Percentiles rank a stretch among this genome's conserved stretches.
Evolutionary conservation across 1,140 invertebrate genomes (phyloP).

Genomic region (Eciton burchellii): DNA sequence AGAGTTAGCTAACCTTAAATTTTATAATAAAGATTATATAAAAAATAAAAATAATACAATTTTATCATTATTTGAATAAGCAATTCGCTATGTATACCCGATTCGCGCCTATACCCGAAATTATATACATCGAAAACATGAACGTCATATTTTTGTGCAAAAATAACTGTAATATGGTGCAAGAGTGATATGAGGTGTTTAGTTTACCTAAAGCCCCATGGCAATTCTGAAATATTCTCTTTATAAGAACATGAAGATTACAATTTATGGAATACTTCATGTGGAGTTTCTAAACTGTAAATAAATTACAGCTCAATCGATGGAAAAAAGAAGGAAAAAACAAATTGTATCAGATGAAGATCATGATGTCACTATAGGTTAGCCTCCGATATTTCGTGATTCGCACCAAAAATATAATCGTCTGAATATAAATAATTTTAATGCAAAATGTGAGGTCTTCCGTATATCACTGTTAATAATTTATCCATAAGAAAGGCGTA

Average conservation of each 20-base stretch:
- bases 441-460: background rate
- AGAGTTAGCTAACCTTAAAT: constrained; percentile 26
- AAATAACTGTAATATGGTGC: background rate
- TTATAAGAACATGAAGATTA: constrained; percentile 46
- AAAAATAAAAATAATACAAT: background rate
- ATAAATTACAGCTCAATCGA: constrained; percentile 27
- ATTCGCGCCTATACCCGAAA: background rate
- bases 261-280: constrained; percentile 56
- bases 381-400: background rate
- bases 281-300: constrained; percentile 30
- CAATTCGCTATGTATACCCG: background rate
- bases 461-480: background rate
- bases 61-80: constrained; percentile 30
- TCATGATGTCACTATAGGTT: constrained; percentile 36
- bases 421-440: constrained; percentile 3
- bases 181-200: constrained; percentile 8
- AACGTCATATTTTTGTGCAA: background rate
- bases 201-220: constrained; percentile 45
- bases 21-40: background rate
- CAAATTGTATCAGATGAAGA: constrained; percentile 46
- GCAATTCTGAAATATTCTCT: constrained; percentile 39
- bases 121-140: constrained; percentile 1
- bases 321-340: constrained; percentile 43
- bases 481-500: background rate
- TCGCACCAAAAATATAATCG: background rate